Evolutionary conservation across 1,140 invertebrate genomes (phyloP), one percentile per base, ranked within the genome.

Genomic region (Proales similis): DNA sequence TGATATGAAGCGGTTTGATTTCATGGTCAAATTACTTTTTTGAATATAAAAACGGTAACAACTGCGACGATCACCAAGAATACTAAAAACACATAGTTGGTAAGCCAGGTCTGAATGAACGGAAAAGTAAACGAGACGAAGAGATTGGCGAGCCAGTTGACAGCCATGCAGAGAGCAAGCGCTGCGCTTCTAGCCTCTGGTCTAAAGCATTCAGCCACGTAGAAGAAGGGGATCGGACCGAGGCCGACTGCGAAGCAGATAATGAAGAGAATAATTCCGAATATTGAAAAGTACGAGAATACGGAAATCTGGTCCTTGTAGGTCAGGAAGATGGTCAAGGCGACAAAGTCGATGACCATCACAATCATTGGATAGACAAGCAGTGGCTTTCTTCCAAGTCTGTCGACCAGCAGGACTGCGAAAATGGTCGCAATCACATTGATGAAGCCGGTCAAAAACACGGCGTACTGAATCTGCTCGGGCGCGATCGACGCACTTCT

Each of bases 151-250:
- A 65, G 22, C 67, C 67, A 69, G 33, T 69, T 69, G 14, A 48
- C 48, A 14, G 46, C 32, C 26, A 65, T 48, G 20, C 61, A 48
- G 67, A 96, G 90, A 63, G 89, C 90, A 87, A 94, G 95, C 66
- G 94, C 94, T 51, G 91, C 90, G 24, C 91, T 90, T 67, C 93
- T 80, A 9, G 94, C 90, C 39, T 90, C 91, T 77, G 96, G 92
- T 12, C 90, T 89, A 79, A 97, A 97, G 29, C 96, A 80, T 74
- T 97, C 92, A 38, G 90, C 81, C 0, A 90, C 87, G 47, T 90
- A 79, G 77, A 93, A 90, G 88, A 88, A 91, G 3, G 89, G 88
- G 66, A 93, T 91, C 7, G 88, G 90, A 60, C 89, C 74, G 6
- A 76, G 65, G 6, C 93, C 93, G 65, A 96, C 85, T 30, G 91